A percentile compares a stretch with the other conserved stretches of the same genome.
Evolutionary conservation across 2,797 vertebrate species (phyloP).

Genomic region (Rhinogobio ventralis): DNA sequence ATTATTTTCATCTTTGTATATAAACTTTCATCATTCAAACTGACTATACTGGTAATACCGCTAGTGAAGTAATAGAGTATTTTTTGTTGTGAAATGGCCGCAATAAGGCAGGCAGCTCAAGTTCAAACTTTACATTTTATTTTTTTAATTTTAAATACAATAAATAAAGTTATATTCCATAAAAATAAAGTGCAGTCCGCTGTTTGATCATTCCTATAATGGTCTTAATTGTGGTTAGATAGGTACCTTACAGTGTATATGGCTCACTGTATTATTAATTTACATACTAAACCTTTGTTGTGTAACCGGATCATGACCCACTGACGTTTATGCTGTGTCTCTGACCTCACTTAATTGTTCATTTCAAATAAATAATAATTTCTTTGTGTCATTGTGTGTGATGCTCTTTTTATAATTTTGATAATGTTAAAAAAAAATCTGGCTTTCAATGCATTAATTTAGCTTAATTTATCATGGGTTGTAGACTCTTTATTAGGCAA

Average conservation of each 20-base stretch:
- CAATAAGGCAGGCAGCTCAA: not conserved
- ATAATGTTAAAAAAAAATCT: not conserved
- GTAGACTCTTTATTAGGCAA: not conserved
- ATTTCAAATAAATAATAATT: not conserved
- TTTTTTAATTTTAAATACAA: not conserved
- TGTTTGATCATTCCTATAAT: not conserved
- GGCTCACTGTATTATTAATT: not conserved
- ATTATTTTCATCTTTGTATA: not conserved
- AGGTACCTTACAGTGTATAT: not conserved
- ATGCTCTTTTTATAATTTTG: not conserved
- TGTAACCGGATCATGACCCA: not conserved
- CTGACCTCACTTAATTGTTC: not conserved
- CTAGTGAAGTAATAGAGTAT: no score
- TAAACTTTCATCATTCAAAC: not conserved
- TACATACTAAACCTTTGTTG: no score
- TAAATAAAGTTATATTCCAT: not conserved
- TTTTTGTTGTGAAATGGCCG: not conserved
- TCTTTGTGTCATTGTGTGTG: no score
- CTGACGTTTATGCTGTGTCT: not conserved
- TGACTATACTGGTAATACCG: not conserved
- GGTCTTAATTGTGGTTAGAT: not conserved
- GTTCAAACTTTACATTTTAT: not conserved
- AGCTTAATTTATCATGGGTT: not conserved
- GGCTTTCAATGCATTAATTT: not conserved
- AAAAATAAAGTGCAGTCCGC: not conserved